Evolutionary conservation across 2,888 invertebrate species (phyloP), one percentile per base, ranked within the genome.

Genomic region (Axea sp.): DNA sequence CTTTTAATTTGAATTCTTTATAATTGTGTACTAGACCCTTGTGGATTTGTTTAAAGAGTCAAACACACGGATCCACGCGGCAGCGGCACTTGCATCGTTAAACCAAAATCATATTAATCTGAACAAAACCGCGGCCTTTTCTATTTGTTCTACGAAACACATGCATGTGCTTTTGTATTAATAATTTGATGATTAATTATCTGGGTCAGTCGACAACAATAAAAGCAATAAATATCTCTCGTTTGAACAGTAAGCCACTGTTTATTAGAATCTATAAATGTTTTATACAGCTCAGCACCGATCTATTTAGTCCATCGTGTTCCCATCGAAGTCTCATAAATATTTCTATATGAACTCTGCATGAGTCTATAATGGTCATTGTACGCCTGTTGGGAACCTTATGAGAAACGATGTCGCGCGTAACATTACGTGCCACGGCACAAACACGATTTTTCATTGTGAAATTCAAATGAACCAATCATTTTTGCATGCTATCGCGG

Each of bases 271-370:
- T 53, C 65, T 53, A 65, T 65, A 65, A 53, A 65, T 65, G 53
- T 65, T 45, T 65, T 37, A 45, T 65, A 55, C 17, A 17, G 49
- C 17, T 39, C 28, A 7, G 31, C 6, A 39, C 41, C 35, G 51
- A 68, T 68, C 59, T 68, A 59, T 59, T 57, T 68, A 68, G 68
- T 43, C 68, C 68, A 68, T 68, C 68, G 59, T 49, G 39, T 68
- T 68, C 68, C 68, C 59, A 68, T 51, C 68, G 39, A n/a, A 19
- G 43, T 57, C 43, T 39, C 59, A 60, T 60, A 68, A 68, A 68
- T 68, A 59, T 35, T 41, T 53, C 28, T 60, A 3, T 24, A 60
- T 60, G 51, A 68, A 68, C 60, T 60, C 68, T 3, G 3, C 65
- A 17, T 22, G 43, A 68, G 51, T 33, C 51, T 11, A 60, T 51